Conservation (phyloP, 2,888 invertebrate genomes). For the Caenorhabditis virilis region DNA sequence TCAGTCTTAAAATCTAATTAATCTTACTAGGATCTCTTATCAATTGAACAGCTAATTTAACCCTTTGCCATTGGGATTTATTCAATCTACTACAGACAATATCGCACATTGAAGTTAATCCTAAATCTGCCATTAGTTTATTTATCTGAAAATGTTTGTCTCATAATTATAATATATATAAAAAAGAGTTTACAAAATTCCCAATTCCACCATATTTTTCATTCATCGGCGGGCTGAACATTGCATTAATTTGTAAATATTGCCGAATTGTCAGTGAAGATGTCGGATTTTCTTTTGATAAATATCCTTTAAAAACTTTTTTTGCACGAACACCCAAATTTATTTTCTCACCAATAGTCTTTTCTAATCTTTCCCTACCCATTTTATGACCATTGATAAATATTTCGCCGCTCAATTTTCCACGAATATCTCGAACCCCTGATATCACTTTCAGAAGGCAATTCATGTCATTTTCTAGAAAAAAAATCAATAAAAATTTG, state of each 20-base stretch:
- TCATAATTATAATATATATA: neutral
- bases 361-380: conserved; percentile 75
- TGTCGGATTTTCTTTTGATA: conserved; percentile 80
- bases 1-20: conserved; percentile 12
- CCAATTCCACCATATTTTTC: conserved; percentile 48
- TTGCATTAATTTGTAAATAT: conserved; percentile 73
- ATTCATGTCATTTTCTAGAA: conserved; percentile 80
- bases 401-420: conserved; percentile 78
- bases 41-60: conserved; percentile 87
- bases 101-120: conserved; percentile 85
- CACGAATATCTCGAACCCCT: conserved; percentile 75
- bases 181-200: conserved; percentile 47
- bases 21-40: conserved; percentile 74
- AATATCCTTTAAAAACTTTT: conserved; percentile 64
- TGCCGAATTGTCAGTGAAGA: conserved; percentile 88
- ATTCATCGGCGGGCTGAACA: conserved; percentile 39
- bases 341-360: conserved; percentile 75
- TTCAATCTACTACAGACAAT: conserved; percentile 85
- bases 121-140: conserved; percentile 86
- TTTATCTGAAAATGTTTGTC: conserved; percentile 76
- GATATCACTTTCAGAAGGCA: conserved; percentile 83
- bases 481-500: neutral
- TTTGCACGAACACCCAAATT: too few species aligned
- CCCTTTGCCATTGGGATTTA: conserved; percentile 83
- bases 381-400: conserved; percentile 85